Base-by-base conservation (phyloP, 2,888 invertebrate species). In the Poecilus cupreus region DNA sequence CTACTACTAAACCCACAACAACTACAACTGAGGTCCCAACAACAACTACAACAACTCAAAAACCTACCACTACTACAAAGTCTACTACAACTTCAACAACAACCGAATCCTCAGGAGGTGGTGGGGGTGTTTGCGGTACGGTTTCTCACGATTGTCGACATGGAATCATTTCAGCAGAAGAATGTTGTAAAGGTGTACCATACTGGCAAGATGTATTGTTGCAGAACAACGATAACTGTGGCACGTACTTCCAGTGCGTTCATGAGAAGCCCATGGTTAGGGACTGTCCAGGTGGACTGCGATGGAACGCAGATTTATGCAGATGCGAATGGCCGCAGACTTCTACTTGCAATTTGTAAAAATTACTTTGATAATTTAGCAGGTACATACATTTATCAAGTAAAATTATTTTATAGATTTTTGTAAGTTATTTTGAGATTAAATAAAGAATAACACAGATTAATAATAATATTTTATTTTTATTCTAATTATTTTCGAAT, bases 211-310 rank as follows among this genome's bases (percentile, higher is more conserved):
- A 70, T 54, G 54, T 49, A 20, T 26, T 70, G 3, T 51, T 80
- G 3, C 68, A 26, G 18, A 80, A 80, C 18, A 49, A 49, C 32
- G 80, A 26, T 20, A 18, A 80, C 20, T 80, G 80, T 37, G 16
- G 16, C 8, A 70, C 80, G 1, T 80, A 80, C 22, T 70, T 32
- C 51, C 70, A 70, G 54, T 80, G 80, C 39, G 80, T 75, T n/a
- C 11, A 81, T 64, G 82, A 76, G 32, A 20, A 16, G 13, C 77
- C 81, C 0, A 22, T 78, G 43, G n/a, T 81, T 16, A 72, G 64
- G 46, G 54, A 57, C 24, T 82, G 82, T 37, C 81, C 77, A 54
- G 68, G 13, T 43, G 81, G 82, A 24, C 60, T 82, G 16, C 20
- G 77, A 16, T 80, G 80, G 80, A 80, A 72, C 20, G 80, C 72